phyloP scores from a whole-genome alignment of 2,113 vertebrate species.

The Morphnarchus princeps region DNA sequence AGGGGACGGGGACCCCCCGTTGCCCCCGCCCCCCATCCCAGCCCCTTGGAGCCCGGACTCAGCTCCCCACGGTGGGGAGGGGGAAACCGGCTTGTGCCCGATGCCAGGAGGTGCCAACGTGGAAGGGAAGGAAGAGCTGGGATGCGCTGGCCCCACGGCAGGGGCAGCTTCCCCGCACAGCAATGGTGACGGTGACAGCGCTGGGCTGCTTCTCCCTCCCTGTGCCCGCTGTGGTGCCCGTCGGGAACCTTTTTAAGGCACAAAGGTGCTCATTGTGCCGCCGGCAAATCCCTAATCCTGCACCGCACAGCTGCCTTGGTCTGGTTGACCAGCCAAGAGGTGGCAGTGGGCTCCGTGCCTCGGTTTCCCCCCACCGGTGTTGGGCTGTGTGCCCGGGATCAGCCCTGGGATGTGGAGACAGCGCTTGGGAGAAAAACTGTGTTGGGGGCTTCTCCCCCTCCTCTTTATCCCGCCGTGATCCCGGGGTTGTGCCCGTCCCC shows the following conservation, averaged over 20 bases:
- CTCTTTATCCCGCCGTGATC: rapidly evolving
- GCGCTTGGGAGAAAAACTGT: rapidly evolving
- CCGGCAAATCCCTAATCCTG: neutral
- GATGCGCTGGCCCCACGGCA: neutral
- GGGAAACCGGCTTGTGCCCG: too few relatives aligned
- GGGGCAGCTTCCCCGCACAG: neutral
- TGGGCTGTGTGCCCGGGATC: neutral
- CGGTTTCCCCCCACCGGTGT: neutral
- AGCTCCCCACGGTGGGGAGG: too few relatives aligned
- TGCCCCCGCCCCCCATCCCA: rapidly evolving
- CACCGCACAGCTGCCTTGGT: neutral
- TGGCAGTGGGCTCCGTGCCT: neutral
- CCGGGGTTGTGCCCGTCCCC: rapidly evolving
- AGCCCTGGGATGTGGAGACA: rapidly evolving
- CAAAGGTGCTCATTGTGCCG: constrained; percentile 7
- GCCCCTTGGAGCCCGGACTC: neutral
- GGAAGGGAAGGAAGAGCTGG: neutral
- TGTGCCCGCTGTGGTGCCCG: neutral
- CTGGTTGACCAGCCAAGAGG: neutral
- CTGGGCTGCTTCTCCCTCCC: neutral
- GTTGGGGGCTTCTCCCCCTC: rapidly evolving
- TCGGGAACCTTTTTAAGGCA: neutral
- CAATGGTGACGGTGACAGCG: neutral
- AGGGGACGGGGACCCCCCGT: rapidly evolving
- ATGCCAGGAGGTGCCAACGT: neutral